Base-by-base conservation (phyloP, 2,113 vertebrate genomes). In the Cyrtonyx montezumae region DNA sequence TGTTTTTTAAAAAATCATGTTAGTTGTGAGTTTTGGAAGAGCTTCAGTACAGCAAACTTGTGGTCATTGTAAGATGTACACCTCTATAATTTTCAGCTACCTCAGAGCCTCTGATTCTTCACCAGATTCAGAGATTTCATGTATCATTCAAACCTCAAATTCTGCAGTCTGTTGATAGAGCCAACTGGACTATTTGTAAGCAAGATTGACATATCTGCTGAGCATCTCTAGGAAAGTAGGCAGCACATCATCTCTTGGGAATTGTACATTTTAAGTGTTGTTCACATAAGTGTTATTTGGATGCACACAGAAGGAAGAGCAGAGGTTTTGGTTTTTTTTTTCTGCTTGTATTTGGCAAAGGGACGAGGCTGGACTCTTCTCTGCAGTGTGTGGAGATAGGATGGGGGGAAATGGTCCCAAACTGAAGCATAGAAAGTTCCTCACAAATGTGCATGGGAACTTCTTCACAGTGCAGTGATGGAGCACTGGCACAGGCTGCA, bases 81-180 rank as follows among this genome's bases (percentile, higher is more conserved):
- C 83, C 55, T 49, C 30, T 82, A 1, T 48, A 42, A 32, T 36
- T 67, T 85, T 71, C 90, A 94, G 51, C 92, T 94, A 90, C 95
- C 92, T 96, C 85, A 26, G 32, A 73, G 48, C 36, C 48, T 88
- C 59, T 67, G 46, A 42, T 34, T 73, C 32, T 74, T 73, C 22
- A 49, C 1, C 79, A 32, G 45, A 28, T 46, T 65, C 30, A 30
- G 13, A 13, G 45, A 70, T 30, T 21, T 46, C 22, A 43, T 53
- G 5, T 56, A 20, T 48, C 61, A 34, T 25, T 6, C 49, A 91
- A 56, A n/a, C 65, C 12, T 19, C 23, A 15, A 82, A 34, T 67
- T 58, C 46, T 79, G 18, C 48, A 32, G 46, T 58, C 85, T 56
- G 34, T 48, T 48, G 45, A 40, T 36, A 32, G 9, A 34, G 32